These are phyloP conservation scores for Erpetoichthys calabaricus DNA, from an alignment of 2,797 vertebrate species.

Conservation along the genomic window DNA sequence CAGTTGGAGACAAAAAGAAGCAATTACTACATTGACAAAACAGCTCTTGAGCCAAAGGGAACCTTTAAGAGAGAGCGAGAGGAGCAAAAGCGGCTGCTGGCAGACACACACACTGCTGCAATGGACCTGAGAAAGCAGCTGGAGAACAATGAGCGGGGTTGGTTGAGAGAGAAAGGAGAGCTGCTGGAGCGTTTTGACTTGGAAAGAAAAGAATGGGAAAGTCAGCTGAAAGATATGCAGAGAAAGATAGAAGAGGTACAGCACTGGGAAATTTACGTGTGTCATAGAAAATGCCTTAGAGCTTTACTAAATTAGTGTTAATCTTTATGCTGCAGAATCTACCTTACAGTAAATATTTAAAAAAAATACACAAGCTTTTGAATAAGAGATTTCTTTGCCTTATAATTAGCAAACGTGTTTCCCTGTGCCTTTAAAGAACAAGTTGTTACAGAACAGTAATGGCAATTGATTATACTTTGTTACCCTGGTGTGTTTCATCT, in stretches of 20 bases:
- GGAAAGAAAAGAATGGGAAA: conserved; percentile 91
- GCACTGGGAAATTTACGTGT: background rate
- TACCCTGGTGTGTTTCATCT: no score
- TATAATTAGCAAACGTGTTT: no score
- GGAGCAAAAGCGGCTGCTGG: conserved; percentile 53
- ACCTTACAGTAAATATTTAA: no score
- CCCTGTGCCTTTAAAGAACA: no score
- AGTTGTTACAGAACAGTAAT: no score
- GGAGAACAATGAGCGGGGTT: conserved; percentile 68
- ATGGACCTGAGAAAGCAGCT: conserved; percentile 74
- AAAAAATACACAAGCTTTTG: no score
- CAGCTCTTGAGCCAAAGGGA: conserved; percentile 31
- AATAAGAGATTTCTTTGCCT: no score
- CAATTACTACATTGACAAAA: conserved; percentile 34
- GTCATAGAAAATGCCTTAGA: background rate
- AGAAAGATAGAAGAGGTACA: conserved; percentile 88
- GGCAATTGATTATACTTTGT: no score
- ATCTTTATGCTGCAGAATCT: no score
- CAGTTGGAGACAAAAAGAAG: conserved; percentile 50
- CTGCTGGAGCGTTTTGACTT: conserved; percentile 81
- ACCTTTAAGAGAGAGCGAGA: conserved; percentile 45
- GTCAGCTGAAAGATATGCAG: conserved; percentile 89
- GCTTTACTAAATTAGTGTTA: no score
- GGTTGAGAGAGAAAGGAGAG: conserved; percentile 79
- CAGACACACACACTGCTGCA: conserved; percentile 46